Evolutionary conservation across 2,888 invertebrate species (phyloP).

Genomic region (Eupithecia inturbata): DNA sequence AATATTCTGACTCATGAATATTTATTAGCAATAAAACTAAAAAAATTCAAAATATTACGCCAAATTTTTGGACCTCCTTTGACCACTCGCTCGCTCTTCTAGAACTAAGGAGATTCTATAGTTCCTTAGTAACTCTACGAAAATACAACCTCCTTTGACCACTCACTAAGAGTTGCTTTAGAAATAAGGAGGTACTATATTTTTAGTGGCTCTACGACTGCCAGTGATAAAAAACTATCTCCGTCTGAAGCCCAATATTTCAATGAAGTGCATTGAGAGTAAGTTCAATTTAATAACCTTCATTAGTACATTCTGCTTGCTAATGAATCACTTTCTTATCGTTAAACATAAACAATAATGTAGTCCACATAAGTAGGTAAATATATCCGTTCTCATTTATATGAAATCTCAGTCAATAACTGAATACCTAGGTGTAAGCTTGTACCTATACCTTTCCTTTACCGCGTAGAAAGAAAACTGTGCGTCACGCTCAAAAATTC

Average conservation of each 20-base stretch:
- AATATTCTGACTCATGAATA: neutral
- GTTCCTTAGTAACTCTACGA: neutral
- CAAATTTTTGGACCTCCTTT: neutral
- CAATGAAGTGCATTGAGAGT: neutral
- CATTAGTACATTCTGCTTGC: slow-evolving; percentile 21
- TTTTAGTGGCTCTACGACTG: neutral
- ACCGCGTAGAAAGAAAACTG: slow-evolving; percentile 3
- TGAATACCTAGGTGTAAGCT: slow-evolving; percentile 2
- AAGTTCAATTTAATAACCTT: slow-evolving; percentile 31
- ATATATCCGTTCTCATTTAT: slow-evolving; percentile 10
- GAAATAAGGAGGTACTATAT: neutral
- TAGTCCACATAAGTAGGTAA: neutral
- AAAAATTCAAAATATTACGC: neutral
- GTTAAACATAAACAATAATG: slow-evolving; percentile 25
- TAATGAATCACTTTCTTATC: slow-evolving; percentile 42
- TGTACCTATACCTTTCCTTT: neutral
- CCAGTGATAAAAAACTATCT: neutral
- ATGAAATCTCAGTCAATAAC: slow-evolving; percentile 20
- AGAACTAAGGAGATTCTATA: neutral
- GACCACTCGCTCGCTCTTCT: neutral
- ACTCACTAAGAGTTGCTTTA: neutral
- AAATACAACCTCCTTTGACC: neutral
- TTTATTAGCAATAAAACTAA: neutral
- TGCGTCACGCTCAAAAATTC: neutral
- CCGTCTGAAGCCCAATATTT: neutral